A percentile compares a stretch with the other conserved stretches of the same genome.
Conservation (phyloP, 2,797 vertebrate species). For the Aulostomus chinensis region DNA sequence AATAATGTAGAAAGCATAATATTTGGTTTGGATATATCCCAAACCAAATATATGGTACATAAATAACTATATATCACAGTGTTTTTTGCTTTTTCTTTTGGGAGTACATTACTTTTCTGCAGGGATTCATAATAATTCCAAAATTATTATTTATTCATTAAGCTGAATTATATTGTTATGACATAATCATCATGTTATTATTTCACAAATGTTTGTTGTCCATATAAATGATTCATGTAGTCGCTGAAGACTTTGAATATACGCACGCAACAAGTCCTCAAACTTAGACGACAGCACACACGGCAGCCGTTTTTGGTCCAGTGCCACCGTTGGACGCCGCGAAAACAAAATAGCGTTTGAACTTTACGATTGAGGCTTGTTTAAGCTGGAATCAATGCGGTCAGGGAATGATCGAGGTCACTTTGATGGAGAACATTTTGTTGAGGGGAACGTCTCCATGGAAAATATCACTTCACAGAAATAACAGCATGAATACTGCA, state of each 20-base stretch:
- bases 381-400: too few species aligned
- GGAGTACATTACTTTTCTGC: conserved; percentile 1
- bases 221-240: neutral
- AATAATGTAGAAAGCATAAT: too few species aligned
- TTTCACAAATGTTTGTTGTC: neutral
- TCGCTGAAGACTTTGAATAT: neutral
- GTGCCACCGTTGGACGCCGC: neutral
- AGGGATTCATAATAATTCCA: neutral
- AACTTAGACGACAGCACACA: neutral
- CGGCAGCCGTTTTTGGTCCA: too few species aligned
- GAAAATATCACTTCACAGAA: too few species aligned
- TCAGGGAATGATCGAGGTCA: too few species aligned
- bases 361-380: neutral
- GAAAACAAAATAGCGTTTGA: neutral
- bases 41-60: too few species aligned
- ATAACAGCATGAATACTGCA: too few species aligned
- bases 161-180: neutral
- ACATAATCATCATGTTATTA: neutral
- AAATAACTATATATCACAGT: neutral
- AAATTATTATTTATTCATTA: neutral
- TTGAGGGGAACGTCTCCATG: too few species aligned
- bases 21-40: too few species aligned
- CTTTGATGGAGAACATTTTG: too few species aligned
- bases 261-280: neutral
- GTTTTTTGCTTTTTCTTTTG: conserved; percentile 1